phyloP scores from a whole-genome alignment of 1,140 invertebrate species.

The Sogatella furcifera region DNA sequence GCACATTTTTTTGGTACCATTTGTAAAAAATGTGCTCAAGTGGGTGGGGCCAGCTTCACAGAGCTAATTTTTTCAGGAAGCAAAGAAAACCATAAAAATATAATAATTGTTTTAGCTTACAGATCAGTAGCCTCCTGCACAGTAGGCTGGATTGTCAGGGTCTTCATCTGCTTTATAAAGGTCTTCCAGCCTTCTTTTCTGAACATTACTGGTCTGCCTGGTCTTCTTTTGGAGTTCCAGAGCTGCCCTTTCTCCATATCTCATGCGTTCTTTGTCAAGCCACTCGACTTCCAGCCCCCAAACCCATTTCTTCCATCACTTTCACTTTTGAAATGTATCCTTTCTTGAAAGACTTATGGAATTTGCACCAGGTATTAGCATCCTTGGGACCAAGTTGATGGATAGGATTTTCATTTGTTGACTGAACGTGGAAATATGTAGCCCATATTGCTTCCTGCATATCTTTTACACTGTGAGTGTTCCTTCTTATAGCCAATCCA shows the following conservation, averaged over 20 bases:
- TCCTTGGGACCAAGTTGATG: conserved; percentile 19
- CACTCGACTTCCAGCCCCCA: not conserved
- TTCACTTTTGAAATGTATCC: not conserved
- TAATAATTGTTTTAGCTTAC: too few relatives aligned
- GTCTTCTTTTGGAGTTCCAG: conserved; percentile 6
- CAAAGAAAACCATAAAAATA: not conserved
- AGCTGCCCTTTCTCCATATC: not conserved
- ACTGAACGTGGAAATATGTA: conserved; percentile 22
- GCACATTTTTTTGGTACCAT: too few relatives aligned
- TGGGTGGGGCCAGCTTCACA: too few relatives aligned
- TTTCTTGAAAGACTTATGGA: conserved; percentile 4
- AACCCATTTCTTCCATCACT: not conserved
- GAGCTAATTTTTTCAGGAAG: too few relatives aligned
- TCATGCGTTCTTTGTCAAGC: not conserved
- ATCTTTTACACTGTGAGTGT: conserved; percentile 16
- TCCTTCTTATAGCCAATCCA: conserved; percentile 19
- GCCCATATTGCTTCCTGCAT: conserved; percentile 23
- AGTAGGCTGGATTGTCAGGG: conserved; percentile 5
- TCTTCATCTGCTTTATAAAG: conserved; percentile 5
- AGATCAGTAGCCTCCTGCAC: not conserved
- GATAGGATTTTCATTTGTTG: conserved; percentile 21
- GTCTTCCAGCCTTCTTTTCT: conserved; percentile 4
- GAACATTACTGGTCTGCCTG: not conserved
- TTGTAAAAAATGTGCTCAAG: too few relatives aligned
- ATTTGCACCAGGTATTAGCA: conserved; percentile 11